Conservation (phyloP, 1,140 invertebrate genomes). For the Apis cerana region DNA sequence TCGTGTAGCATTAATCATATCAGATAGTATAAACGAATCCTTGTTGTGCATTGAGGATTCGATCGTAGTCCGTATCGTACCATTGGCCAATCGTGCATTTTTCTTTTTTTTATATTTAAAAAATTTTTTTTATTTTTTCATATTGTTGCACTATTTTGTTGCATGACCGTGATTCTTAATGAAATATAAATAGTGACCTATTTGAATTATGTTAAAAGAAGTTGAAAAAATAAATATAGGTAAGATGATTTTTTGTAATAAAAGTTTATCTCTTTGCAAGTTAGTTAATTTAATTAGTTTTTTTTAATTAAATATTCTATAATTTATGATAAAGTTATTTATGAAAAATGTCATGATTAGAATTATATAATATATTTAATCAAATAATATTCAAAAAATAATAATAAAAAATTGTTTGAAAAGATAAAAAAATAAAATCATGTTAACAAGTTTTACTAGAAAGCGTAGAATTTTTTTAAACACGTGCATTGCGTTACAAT, state of each 20-base stretch:
- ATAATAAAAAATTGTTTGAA: background rate
- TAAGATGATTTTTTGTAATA: too few species aligned
- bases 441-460: too few species aligned
- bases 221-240: background rate
- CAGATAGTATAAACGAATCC: too few species aligned
- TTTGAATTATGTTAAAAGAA: too few species aligned
- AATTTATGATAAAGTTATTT: too few species aligned
- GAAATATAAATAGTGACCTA: too few species aligned
- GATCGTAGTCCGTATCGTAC: slow-evolving; percentile 73
- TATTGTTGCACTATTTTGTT: background rate
- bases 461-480: background rate
- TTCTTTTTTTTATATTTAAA: background rate
- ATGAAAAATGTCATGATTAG: too few species aligned
- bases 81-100: slow-evolving; percentile 72
- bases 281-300: too few species aligned
- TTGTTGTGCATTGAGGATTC: background rate
- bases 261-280: too few species aligned
- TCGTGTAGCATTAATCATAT: too few species aligned
- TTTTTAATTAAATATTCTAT: too few species aligned
- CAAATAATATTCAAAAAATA: background rate
- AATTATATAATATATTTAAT: background rate
- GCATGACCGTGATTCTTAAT: background rate
- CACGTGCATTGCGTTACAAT: background rate
- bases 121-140: background rate
- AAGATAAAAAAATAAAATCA: too few species aligned